Evolutionary conservation across 2,113 vertebrate species (phyloP), one percentile per base, ranked within the genome.

Genomic region (Craseonycteris thonglongyai): DNA sequence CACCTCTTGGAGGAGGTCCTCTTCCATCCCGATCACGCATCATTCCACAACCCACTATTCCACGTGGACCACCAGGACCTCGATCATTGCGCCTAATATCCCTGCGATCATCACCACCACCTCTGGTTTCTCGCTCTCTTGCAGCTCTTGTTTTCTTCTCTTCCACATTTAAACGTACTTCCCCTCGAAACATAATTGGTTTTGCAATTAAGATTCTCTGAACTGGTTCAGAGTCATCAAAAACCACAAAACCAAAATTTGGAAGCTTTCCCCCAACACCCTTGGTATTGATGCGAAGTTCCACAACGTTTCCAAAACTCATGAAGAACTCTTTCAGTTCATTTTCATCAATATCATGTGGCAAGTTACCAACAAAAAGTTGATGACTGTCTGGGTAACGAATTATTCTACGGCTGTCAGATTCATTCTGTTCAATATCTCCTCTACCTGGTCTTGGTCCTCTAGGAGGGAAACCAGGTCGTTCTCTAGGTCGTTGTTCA

Each of bases 171-270:
- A 99, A 98, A 90, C 99, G 99, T 71, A 99, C 99, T 97, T 99
- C 99, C 0, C 99, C 99, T 30, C 99, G 99, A 94, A 99, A 99
- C 99, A 99, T 99, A 97, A 99, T 99, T 24, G 99, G 99, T 99
- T 99, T 99, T 93, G 99, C 99, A 98, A 99, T 99, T 97, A 99
- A 97, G 98, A 99, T 99, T 98, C 98, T 99, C 97, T 99, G 99
- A 97, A 99, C 99, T 0, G 99, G 99, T 75, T 99, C 99, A 54
- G 99, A 99, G 96, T 99, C 99, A 1, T 99, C 99, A 97, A 99
- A 99, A 51, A 99, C 99, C 96, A 99, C 99, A 56, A 99, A 99
- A 86, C 99, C 99, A 97, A 99, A 99, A 97, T 99, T 99, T 82
- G 99, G 99, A 95, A 99, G 98, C 86, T 99, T 99, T 90, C 99